Evolutionary conservation across 2,888 invertebrate genomes (phyloP).

Genomic region (Nematopogon swammerdamellus): DNA sequence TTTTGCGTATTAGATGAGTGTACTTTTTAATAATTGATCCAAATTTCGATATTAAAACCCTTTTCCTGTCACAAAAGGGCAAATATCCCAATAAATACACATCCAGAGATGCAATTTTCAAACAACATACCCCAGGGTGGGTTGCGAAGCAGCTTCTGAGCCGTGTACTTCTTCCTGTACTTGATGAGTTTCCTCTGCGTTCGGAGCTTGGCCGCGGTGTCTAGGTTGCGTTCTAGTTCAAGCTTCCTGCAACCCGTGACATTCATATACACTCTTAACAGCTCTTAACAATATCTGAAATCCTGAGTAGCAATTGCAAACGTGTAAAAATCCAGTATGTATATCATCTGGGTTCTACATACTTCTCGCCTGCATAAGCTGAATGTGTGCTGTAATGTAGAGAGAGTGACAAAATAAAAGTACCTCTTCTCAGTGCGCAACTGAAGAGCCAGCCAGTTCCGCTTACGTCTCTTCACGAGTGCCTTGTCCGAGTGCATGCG

Average conservation of each 20-base stretch:
- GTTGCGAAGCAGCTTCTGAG: constrained; percentile 68
- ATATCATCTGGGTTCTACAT: not conserved
- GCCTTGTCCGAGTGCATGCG: constrained; percentile 92
- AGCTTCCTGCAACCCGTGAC: constrained; percentile 32
- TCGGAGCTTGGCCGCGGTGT: constrained; percentile 67
- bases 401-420: too few species aligned
- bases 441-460: constrained; percentile 86
- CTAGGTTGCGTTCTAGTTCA: constrained; percentile 59
- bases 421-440: constrained; percentile 69
- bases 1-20: too few species aligned
- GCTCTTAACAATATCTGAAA: too few species aligned
- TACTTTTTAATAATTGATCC: too few species aligned
- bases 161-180: constrained; percentile 79
- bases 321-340: not conserved
- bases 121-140: constrained; percentile 76
- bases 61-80: too few species aligned
- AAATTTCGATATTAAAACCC: too few species aligned
- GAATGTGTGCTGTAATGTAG: too few species aligned
- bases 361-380: not conserved
- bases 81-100: too few species aligned
- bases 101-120: too few species aligned
- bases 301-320: too few species aligned
- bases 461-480: constrained; percentile 71
- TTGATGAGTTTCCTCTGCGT: constrained; percentile 80
- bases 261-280: too few species aligned